Evolutionary conservation across 2,888 invertebrate genomes (phyloP).

Genomic region (Pseudeuparius sepicola): DNA sequence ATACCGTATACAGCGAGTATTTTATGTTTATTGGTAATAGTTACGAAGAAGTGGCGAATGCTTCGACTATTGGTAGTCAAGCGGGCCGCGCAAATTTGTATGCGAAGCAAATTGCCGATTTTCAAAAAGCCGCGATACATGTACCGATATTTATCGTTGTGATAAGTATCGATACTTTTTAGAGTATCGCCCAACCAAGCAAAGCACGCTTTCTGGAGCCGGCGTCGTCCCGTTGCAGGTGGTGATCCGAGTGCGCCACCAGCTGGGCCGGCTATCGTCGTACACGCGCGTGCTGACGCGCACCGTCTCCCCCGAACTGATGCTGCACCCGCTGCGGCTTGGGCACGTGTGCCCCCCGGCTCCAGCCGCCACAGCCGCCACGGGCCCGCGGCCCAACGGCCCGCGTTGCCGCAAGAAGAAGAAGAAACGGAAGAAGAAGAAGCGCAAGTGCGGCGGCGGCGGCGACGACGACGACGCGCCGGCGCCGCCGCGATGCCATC

Average conservation of each 20-base stretch:
- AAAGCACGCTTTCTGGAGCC: no score
- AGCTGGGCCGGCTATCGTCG: slow-evolving; percentile 62
- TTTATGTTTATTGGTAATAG: no score
- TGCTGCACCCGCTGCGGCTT: slow-evolving; percentile 41
- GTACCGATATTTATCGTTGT: no score
- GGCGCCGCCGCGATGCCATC: slow-evolving; percentile 17
- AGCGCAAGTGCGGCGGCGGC: slow-evolving; percentile 35
- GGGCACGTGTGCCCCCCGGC: slow-evolving; percentile 32
- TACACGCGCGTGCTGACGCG: slow-evolving; percentile 64
- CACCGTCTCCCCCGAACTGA: slow-evolving; percentile 44
- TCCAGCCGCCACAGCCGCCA: slow-evolving; percentile 25
- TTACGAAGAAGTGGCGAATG: no score
- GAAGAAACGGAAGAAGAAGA: slow-evolving; percentile 43
- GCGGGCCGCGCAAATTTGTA: no score
- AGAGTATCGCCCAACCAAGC: no score
- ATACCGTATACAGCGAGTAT: no score
- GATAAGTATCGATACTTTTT: no score
- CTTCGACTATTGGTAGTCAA: no score
- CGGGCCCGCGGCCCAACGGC: slow-evolving; percentile 30
- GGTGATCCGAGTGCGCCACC: slow-evolving; percentile 53
- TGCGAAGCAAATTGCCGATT: no score
- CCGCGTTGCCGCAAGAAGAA: slow-evolving; percentile 43
- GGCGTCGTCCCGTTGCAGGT: no score
- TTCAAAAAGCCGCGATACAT: no score
- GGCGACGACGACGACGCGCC: slow-evolving; percentile 26